Percentiles rank a stretch among this genome's conserved stretches.
phyloP scores from a whole-genome alignment of 2,888 invertebrate species.

The Syrista parreyssii region DNA sequence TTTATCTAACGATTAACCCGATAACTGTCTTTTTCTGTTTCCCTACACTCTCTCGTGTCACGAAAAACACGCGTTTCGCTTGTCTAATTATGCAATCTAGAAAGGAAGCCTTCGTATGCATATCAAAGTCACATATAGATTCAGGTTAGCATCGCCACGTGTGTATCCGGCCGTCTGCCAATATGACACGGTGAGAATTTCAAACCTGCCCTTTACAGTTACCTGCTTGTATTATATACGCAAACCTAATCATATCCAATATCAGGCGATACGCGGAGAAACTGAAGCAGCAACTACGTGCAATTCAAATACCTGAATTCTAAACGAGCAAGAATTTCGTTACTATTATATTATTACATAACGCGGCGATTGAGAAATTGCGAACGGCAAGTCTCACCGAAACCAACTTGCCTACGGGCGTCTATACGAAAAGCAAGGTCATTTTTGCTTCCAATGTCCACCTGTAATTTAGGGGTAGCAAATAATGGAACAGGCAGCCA shows the following conservation, averaged over 20 bases:
- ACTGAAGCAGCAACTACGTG: background rate
- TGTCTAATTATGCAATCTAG: constrained; percentile 1
- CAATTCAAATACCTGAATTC: background rate
- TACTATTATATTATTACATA: too few species aligned
- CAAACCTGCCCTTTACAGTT: background rate
- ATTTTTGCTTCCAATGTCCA: too few species aligned
- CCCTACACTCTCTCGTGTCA: background rate
- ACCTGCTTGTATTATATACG: background rate
- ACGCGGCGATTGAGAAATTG: too few species aligned
- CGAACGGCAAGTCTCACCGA: too few species aligned
- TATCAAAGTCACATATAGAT: background rate
- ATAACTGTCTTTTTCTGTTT: background rate
- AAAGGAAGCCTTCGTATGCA: constrained; percentile 4
- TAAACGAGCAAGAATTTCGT: background rate
- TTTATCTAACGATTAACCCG: background rate
- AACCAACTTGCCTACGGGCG: too few species aligned
- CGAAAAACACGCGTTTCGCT: background rate
- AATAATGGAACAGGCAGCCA: background rate
- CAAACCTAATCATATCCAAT: background rate
- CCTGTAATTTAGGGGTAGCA: background rate
- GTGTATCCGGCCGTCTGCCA: background rate
- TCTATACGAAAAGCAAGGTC: too few species aligned
- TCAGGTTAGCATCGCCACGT: background rate
- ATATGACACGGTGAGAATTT: constrained; percentile 1
- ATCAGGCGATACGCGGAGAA: background rate